Base-by-base conservation (phyloP, 2,113 vertebrate species). In the Gymnarchus niloticus region DNA sequence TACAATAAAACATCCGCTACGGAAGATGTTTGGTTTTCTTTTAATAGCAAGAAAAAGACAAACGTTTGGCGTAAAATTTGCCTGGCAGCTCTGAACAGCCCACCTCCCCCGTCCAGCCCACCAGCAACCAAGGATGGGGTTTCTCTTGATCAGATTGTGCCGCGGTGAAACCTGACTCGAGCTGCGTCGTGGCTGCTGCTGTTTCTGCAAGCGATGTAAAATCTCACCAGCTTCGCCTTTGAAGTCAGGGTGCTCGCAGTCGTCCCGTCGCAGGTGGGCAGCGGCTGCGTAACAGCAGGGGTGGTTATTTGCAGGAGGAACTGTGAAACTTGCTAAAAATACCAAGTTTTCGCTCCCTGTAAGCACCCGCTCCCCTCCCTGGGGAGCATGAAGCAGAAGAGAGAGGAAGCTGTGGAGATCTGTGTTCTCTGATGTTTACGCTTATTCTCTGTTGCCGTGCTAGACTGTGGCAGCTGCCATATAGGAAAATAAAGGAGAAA, bases 271-370 rank as follows among this genome's bases (percentile, higher is more conserved):
- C 87, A 86, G 88, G 86, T 78, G 85, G 83, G 73, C 86, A 89
- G 69, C 17, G 87, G 85, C 89, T 84, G 87, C 41, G 17, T 89
- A 76, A 87, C 86, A 90, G 83, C 87, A 4, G 78, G 84, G 87
- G 90, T 90, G 89, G 92, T 91, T 91, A 91, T 93, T 92, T 92
- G 91, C 91, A 91, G 88, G 87, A 89, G 83, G 85, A 87, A 91
- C 89, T 87, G 89, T 90, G 85, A 87, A 90, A 89, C 59, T 83
- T 87, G 88, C 90, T 92, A 90, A 92, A 93, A 92, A 92, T 92
- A 93, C 85, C 86, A 59, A 33, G 57, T 61, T 84, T 86, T 85
- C 86, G 84, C 87, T 91, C 69, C 89, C 88, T 82, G 77, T 48
- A 57, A 88, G 85, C 25, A 9, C 21, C 23, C 25, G n/a, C 44